phyloP scores from a whole-genome alignment of 2,113 vertebrate genomes.

The Hippolais icterina region DNA sequence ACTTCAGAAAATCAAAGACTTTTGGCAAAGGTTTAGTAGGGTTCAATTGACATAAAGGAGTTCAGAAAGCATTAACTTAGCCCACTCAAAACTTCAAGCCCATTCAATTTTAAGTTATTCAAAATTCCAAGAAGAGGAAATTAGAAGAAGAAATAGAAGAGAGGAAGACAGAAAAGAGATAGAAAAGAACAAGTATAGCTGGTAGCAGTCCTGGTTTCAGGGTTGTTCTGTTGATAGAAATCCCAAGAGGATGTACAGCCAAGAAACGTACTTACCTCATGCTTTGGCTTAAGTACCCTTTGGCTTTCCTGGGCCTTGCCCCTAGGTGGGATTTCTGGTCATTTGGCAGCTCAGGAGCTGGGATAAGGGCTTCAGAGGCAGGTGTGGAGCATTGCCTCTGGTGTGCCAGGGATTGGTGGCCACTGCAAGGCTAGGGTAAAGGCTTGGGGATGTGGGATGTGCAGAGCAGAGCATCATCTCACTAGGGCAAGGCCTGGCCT shows the following conservation, averaged over 20 bases:
- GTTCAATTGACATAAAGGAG: background rate
- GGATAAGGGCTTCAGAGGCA: background rate
- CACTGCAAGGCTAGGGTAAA: background rate
- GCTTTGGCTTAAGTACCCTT: too few species aligned
- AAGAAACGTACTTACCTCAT: accelerated
- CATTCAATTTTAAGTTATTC: background rate
- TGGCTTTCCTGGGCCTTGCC: background rate
- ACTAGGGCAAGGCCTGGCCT: accelerated
- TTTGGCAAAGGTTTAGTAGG: background rate
- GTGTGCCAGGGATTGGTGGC: background rate
- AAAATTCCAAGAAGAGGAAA: background rate
- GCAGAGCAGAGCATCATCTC: accelerated
- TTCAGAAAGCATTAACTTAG: background rate
- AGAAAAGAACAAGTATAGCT: background rate
- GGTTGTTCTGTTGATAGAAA: background rate
- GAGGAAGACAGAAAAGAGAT: background rate
- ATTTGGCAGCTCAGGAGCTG: background rate
- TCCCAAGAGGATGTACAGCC: background rate
- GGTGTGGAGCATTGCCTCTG: background rate
- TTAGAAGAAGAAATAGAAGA: background rate
- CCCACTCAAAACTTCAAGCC: background rate
- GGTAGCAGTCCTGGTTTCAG: background rate
- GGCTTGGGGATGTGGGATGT: accelerated
- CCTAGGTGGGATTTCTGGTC: too few species aligned
- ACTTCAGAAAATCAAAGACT: background rate